Percentiles rank a stretch among this genome's conserved stretches.
phyloP scores from a whole-genome alignment of 2,797 vertebrate genomes.

The Sebastolobus alascanus region DNA sequence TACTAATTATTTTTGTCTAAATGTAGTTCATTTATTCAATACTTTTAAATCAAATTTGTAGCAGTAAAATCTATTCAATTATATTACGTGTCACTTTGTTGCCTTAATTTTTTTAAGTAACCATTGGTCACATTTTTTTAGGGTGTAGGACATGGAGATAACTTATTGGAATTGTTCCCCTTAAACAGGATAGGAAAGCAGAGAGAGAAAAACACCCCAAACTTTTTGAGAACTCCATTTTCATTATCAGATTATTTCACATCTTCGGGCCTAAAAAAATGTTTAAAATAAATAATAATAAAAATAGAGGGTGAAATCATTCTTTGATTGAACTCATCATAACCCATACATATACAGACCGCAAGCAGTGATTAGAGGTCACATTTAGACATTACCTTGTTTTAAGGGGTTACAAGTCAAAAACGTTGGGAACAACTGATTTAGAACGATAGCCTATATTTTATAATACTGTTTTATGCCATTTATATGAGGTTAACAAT shows the following conservation, averaged over 20 bases:
- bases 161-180: not conserved
- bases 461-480: not conserved
- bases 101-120: no score
- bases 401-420: not conserved
- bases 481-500: not conserved
- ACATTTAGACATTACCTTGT: no score
- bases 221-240: no score
- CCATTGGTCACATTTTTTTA: no score
- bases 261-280: not conserved
- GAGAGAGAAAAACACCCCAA: accelerated
- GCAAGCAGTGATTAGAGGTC: no score
- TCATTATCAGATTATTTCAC: not conserved
- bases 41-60: no score
- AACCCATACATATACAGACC: not conserved
- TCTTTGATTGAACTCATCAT: not conserved
- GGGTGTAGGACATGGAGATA: not conserved
- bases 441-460: not conserved
- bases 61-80: no score
- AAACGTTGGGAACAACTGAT: not conserved
- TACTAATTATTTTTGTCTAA: no score
- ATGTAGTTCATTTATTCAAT: no score
- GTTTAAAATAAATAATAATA: no score
- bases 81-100: no score
- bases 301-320: not conserved
- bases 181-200: no score